A percentile compares a stretch with the other conserved stretches of the same genome.
phyloP scores from a whole-genome alignment of 2,888 invertebrate species.

The Eurytoma californica region DNA sequence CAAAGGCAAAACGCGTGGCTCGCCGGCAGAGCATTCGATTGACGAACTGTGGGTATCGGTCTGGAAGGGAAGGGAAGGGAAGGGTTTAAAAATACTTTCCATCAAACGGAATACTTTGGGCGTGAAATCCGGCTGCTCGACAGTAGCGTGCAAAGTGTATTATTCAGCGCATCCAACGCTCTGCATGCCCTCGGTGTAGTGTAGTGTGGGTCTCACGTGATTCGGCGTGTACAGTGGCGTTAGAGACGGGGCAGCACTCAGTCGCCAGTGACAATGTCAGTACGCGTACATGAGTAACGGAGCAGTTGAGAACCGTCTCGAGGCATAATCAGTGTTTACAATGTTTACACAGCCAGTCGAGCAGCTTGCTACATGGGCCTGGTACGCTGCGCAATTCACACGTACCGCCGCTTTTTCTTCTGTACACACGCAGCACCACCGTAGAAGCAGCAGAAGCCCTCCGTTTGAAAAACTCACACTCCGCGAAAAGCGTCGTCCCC shows the following conservation, averaged over 20 bases:
- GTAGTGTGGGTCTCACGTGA: slow-evolving; percentile 10
- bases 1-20: background rate
- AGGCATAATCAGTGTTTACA: slow-evolving; percentile 63
- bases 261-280: background rate
- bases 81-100: too few species aligned
- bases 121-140: slow-evolving; percentile 40
- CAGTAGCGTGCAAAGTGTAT: background rate
- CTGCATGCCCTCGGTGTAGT: background rate
- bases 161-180: background rate
- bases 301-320: slow-evolving; percentile 49
- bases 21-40: slow-evolving; percentile 19
- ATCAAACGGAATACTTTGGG: slow-evolving; percentile 20
- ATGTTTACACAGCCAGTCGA: slow-evolving; percentile 63
- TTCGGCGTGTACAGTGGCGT: background rate
- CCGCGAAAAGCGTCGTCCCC: background rate
- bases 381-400: background rate
- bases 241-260: background rate
- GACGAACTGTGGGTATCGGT: slow-evolving; percentile 38
- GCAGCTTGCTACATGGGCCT: slow-evolving; percentile 39
- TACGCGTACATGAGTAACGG: background rate
- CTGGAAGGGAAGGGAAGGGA: slow-evolving; percentile 21
- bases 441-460: too few species aligned
- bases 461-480: too few species aligned
- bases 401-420: background rate
- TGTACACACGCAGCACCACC: background rate